Conservation (phyloP, 1,140 invertebrate genomes). For the Gonioctena quinquepunctata region DNA sequence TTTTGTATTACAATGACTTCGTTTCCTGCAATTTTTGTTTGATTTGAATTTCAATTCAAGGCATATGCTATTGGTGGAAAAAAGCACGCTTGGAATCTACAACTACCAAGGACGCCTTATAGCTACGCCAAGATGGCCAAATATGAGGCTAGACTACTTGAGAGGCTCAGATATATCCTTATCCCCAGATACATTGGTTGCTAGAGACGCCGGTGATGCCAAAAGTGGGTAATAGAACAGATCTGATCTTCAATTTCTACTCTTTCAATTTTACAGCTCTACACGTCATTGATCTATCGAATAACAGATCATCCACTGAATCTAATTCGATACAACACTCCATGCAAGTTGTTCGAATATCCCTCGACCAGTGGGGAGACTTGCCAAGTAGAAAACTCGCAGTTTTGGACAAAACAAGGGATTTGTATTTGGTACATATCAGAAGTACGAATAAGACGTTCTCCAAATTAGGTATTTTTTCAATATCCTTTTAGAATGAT, state of each 20-base stretch:
- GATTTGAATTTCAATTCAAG: too few relatives aligned
- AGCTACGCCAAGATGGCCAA: constrained; percentile 78
- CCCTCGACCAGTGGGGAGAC: constrained; percentile 78
- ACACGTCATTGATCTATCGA: constrained; percentile 82
- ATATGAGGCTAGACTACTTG: constrained; percentile 60
- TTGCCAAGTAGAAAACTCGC: constrained; percentile 64
- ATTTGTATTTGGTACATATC: constrained; percentile 76
- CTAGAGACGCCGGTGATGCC: constrained; percentile 79
- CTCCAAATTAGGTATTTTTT: constrained; percentile 69
- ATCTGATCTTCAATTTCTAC: not conserved
- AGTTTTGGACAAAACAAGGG: constrained; percentile 80
- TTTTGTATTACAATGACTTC: too few relatives aligned
- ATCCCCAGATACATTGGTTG: constrained; percentile 80
- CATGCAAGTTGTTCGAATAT: constrained; percentile 71
- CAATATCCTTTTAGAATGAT: too few relatives aligned
- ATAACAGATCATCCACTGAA: constrained; percentile 71
- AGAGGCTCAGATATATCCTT: constrained; percentile 63
- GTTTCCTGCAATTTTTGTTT: too few relatives aligned
- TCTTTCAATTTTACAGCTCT: constrained; percentile 66
- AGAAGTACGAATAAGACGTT: constrained; percentile 67
- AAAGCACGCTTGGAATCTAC: constrained; percentile 75
- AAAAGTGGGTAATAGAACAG: constrained; percentile 65
- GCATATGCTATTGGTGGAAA: constrained; percentile 84
- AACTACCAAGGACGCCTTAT: constrained; percentile 86
- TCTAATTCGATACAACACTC: constrained; percentile 66